phyloP scores from a whole-genome alignment of 2,113 vertebrate genomes.

The Genyomyrus donnyi region DNA sequence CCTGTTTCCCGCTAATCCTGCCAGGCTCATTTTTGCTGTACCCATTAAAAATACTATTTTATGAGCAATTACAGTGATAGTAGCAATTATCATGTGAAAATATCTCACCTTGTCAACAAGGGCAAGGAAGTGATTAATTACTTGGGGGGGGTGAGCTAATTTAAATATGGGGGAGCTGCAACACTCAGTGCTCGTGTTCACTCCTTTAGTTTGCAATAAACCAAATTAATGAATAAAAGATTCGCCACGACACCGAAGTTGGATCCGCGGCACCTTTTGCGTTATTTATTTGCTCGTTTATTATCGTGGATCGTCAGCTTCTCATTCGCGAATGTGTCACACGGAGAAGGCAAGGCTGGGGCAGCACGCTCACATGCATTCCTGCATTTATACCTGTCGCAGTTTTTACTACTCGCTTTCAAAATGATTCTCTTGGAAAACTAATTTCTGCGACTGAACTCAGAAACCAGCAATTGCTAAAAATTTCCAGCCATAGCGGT shows the following conservation, averaged over 20 bases:
- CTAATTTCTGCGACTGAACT: background rate
- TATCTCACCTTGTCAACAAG: conserved; percentile 17
- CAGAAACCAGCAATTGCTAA: conserved; percentile 58
- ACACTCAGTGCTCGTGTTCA: background rate
- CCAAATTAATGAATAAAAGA: conserved; percentile 5
- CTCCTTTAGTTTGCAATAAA: background rate
- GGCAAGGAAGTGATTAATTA: conserved; percentile 8
- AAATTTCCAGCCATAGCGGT: conserved; percentile 57
- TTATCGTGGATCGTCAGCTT: background rate
- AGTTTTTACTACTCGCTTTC: background rate
- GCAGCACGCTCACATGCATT: background rate
- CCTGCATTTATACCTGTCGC: background rate
- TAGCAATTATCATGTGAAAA: conserved; percentile 4
- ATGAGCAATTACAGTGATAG: conserved; percentile 9
- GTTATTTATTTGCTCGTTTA: background rate
- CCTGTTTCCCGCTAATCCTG: background rate
- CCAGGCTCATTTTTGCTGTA: background rate
- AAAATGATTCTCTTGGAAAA: background rate
- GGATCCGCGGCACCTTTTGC: background rate
- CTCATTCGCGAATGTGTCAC: background rate
- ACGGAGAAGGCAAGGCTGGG: background rate
- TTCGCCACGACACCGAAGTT: background rate
- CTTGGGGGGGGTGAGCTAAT: background rate
- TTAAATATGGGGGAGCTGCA: background rate
- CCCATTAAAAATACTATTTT: conserved; percentile 9